A percentile compares a stretch with the other conserved stretches of the same genome.
Evolutionary conservation across 2,113 vertebrate species (phyloP).

Genomic region (Cyanoderma ruficeps): DNA sequence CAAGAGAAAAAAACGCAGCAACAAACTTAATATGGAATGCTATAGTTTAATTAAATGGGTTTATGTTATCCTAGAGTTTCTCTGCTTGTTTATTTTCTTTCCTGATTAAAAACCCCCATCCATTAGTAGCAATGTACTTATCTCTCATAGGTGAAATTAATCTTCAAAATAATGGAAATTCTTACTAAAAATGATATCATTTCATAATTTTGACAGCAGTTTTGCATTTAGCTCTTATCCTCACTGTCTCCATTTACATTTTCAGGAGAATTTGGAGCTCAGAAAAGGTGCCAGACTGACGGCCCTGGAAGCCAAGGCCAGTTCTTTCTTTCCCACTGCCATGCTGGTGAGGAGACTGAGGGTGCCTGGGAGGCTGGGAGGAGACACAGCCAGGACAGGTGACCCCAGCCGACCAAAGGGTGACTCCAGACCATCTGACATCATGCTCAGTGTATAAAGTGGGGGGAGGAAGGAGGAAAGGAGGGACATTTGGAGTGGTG

Average conservation of each 20-base stretch:
- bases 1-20: background rate
- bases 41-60: background rate
- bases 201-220: background rate
- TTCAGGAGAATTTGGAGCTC: background rate
- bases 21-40: background rate
- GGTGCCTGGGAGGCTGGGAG: fast-evolving
- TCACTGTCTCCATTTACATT: background rate
- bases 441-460: background rate
- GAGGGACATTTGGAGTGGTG: background rate
- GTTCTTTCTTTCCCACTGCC: background rate
- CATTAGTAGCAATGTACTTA: background rate
- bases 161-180: background rate
- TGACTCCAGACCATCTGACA: background rate
- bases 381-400: background rate
- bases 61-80: background rate
- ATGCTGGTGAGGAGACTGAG: background rate
- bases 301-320: background rate
- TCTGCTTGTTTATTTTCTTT: background rate
- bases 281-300: background rate
- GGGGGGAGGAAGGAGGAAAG: background rate
- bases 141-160: background rate
- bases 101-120: background rate
- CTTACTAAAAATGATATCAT: background rate
- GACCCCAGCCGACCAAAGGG: background rate
- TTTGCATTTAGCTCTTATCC: background rate